These are phyloP conservation scores for Ptychoptera albimana DNA, from an alignment of 2,888 invertebrate genomes.

Conservation along the genomic window DNA sequence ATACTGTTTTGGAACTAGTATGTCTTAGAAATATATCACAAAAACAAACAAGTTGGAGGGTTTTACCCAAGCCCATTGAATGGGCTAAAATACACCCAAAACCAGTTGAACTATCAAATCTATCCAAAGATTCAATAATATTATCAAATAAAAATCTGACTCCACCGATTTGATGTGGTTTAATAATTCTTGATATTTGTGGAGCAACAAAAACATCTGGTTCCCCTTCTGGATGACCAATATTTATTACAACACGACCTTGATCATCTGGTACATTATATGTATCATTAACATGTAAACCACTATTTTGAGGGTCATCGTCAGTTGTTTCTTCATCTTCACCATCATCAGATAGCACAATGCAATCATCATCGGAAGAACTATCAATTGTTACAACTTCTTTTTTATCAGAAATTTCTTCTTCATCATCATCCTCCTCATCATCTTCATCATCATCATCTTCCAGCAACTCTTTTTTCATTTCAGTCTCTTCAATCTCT, in stretches of 20 bases:
- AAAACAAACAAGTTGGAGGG: conserved; percentile 88
- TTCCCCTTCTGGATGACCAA: conserved; percentile 82
- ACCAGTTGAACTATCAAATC: conserved; percentile 75
- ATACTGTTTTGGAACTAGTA: conserved; percentile 72
- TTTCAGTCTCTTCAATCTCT: not conserved
- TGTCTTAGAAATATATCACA: conserved; percentile 89
- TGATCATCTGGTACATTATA: conserved; percentile 83
- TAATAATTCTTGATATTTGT: conserved; percentile 78
- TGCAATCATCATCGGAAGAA: conserved; percentile 68
- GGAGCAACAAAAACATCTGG: conserved; percentile 84
- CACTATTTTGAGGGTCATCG: conserved; percentile 82
- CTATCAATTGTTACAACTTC: conserved; percentile 58
- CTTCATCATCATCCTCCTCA: conserved; percentile 8
- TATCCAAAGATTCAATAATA: conserved; percentile 80
- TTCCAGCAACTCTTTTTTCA: not conserved
- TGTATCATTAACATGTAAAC: conserved; percentile 83
- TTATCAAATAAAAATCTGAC: conserved; percentile 93
- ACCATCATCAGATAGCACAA: conserved; percentile 70
- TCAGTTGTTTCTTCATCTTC: conserved; percentile 62
- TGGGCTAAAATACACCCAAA: conserved; percentile 98
- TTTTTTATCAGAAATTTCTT: conserved; percentile 10
- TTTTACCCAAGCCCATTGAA: conserved; percentile 99
- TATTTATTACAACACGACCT: conserved; percentile 83
- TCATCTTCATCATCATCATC: conserved; percentile 7
- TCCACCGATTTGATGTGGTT: conserved; percentile 96